Percentiles rank a stretch among this genome's conserved stretches.
phyloP scores from a whole-genome alignment of 2,888 invertebrate species.

The Xylocampa areola region DNA sequence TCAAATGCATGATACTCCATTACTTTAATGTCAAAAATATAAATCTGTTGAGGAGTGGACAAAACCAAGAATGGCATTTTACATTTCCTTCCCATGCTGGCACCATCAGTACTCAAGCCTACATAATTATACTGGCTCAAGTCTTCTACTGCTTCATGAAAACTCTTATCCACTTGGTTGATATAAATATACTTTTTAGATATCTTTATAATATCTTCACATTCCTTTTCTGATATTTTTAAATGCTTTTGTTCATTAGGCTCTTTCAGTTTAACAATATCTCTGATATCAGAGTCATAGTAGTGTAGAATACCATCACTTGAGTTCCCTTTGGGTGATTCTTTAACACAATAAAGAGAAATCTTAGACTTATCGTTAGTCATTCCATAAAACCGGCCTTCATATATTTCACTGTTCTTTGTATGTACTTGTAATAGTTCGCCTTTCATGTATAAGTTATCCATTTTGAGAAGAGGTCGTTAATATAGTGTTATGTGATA shows the following conservation, averaged over 20 bases:
- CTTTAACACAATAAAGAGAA: conserved; percentile 83
- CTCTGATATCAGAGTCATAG: conserved; percentile 81
- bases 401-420: conserved; percentile 80
- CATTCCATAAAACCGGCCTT: conserved; percentile 85
- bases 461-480: conserved; percentile 74
- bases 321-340: conserved; percentile 71
- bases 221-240: conserved; percentile 82
- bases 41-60: conserved; percentile 83
- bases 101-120: conserved; percentile 83
- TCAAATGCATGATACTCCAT: conserved; percentile 87
- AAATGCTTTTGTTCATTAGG: conserved; percentile 73
- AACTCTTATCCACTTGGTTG: conserved; percentile 84
- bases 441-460: conserved; percentile 84
- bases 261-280: conserved; percentile 81
- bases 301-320: conserved; percentile 82
- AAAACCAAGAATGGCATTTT: conserved; percentile 85
- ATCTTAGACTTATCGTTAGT: conserved; percentile 84
- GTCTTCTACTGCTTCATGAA: conserved; percentile 81
- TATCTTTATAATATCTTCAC: conserved; percentile 79
- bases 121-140: conserved; percentile 77
- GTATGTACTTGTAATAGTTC: conserved; percentile 85
- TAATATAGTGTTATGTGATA: conserved; percentile 14
- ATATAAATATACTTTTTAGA: conserved; percentile 83
- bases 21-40: conserved; percentile 86
- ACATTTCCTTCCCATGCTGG: conserved; percentile 86